phyloP scores from a whole-genome alignment of 37 sponge, comb jelly and placozoan genomes.

The Cliona cf. orientalis region DNA sequence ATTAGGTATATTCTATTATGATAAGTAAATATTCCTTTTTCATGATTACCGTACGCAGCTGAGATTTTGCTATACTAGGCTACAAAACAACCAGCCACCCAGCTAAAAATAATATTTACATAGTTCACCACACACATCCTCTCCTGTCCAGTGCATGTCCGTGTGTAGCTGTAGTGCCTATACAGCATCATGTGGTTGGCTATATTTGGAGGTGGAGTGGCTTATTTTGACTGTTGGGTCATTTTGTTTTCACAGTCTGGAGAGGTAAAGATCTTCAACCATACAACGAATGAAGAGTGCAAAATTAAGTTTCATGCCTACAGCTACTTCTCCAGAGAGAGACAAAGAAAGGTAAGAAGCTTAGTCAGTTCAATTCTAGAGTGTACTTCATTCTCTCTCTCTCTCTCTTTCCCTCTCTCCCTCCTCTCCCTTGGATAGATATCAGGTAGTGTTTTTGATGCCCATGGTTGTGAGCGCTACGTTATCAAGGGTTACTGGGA shows the following conservation, averaged over 20 bases:
- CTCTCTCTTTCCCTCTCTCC: not conserved
- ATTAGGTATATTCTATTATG: too few species aligned
- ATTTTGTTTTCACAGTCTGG: constrained; percentile 64
- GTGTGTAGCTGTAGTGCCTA: too few species aligned
- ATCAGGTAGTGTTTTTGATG: constrained; percentile 81
- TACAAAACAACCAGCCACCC: too few species aligned
- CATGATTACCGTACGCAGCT: too few species aligned
- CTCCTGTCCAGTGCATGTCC: too few species aligned
- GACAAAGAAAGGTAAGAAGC: constrained; percentile 73
- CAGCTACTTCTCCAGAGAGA: constrained; percentile 92
- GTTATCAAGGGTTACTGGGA: constrained; percentile 96
- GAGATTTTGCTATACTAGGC: too few species aligned
- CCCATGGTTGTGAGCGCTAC: constrained; percentile 50
- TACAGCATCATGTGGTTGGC: too few species aligned
- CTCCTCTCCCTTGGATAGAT: constrained; percentile 49
- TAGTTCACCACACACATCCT: too few species aligned
- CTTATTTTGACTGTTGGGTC: too few species aligned
- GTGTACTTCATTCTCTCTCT: not conserved
- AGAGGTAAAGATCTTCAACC: constrained; percentile 88
- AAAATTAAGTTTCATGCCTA: constrained; percentile 88
- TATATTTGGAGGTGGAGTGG: too few species aligned
- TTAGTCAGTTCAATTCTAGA: not conserved
- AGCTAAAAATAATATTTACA: too few species aligned
- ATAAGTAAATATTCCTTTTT: too few species aligned
- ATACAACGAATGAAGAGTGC: constrained; percentile 86